Conservation (phyloP, 2,113 vertebrate genomes). For the Pleuronectes platessa region DNA sequence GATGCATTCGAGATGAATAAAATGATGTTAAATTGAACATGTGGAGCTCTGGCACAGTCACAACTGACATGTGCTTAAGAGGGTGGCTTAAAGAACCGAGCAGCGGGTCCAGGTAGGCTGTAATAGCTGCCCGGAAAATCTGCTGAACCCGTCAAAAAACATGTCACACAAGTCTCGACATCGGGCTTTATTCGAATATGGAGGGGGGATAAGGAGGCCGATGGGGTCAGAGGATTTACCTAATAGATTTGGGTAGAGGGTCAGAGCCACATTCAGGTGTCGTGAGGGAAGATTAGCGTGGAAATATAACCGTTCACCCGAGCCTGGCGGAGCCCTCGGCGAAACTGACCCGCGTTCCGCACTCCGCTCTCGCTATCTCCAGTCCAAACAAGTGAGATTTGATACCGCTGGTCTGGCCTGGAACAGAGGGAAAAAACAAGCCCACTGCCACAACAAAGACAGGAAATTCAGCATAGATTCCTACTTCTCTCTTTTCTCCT, state of each 20-base stretch:
- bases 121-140: slow-evolving; percentile 29
- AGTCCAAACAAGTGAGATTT: slow-evolving; percentile 80
- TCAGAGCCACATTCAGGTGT: slow-evolving; percentile 53
- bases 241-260: slow-evolving; percentile 73
- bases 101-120: slow-evolving; percentile 9
- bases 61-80: slow-evolving; percentile 64
- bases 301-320: slow-evolving; percentile 55
- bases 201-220: slow-evolving; percentile 28
- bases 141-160: slow-evolving; percentile 46
- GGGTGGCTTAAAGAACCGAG: slow-evolving; percentile 18
- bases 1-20: slow-evolving; percentile 69
- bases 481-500: slow-evolving; percentile 78
- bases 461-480: slow-evolving; percentile 81
- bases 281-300: slow-evolving; percentile 55
- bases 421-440: slow-evolving; percentile 81
- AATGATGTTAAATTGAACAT: slow-evolving; percentile 64
- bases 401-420: slow-evolving; percentile 78
- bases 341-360: slow-evolving; percentile 61
- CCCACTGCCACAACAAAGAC: slow-evolving; percentile 77
- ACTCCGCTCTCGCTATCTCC: slow-evolving; percentile 56
- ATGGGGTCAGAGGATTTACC: slow-evolving; percentile 74
- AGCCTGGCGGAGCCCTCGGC: slow-evolving; percentile 46
- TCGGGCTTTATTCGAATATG: slow-evolving; percentile 61
- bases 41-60: slow-evolving; percentile 30
- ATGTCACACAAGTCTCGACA: slow-evolving; percentile 43